phyloP scores from a whole-genome alignment of 1,140 invertebrate species.

The Solenopsis fugax region DNA sequence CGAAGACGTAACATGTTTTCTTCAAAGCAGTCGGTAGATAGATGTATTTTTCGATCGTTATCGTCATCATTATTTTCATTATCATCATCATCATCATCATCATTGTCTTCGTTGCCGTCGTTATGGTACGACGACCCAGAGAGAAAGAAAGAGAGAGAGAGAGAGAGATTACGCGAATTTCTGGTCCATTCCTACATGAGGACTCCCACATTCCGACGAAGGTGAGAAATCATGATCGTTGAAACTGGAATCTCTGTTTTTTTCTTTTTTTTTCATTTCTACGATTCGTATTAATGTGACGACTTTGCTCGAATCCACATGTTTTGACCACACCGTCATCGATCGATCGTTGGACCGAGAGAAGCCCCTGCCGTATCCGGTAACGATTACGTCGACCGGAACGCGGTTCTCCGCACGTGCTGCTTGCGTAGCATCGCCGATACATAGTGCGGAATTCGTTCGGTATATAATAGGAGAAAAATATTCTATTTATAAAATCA shows the following conservation, averaged over 20 bases:
- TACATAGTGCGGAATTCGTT: background rate
- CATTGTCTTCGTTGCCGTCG: background rate
- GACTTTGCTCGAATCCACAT: background rate
- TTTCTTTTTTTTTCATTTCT: background rate
- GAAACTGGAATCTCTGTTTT: conserved; percentile 25
- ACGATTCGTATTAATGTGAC: background rate
- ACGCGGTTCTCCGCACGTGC: conserved; percentile 23
- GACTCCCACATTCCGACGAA: conserved; percentile 1
- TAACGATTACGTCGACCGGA: conserved; percentile 61
- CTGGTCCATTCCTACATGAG: background rate
- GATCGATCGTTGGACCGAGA: conserved; percentile 8
- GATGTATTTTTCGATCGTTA: background rate
- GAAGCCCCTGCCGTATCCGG: conserved; percentile 53
- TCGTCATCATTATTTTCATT: background rate
- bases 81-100: background rate
- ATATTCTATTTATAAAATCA: background rate
- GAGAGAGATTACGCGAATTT: conserved; percentile 29
- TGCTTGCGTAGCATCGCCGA: conserved; percentile 29
- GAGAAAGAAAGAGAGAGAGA: background rate
- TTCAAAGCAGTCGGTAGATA: background rate
- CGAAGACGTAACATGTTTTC: conserved; percentile 4
- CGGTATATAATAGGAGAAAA: background rate
- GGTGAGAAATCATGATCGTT: background rate
- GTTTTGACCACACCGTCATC: conserved; percentile 17
- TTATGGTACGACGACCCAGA: conserved; percentile 30